Conservation (phyloP, 2,888 invertebrate genomes). For the Cephus rjabovi region DNA sequence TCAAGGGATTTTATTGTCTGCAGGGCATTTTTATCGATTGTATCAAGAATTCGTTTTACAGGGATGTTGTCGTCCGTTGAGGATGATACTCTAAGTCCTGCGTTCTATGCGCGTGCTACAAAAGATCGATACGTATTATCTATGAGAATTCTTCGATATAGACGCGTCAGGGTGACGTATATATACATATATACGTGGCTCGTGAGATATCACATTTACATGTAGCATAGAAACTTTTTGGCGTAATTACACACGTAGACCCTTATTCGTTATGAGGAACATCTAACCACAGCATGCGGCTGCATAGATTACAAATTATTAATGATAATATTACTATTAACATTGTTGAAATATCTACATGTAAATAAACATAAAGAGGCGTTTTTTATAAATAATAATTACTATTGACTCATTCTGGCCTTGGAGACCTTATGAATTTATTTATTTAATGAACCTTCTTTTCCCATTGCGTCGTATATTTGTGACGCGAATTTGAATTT, state of each 20-base stretch:
- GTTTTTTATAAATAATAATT: conserved; percentile 56
- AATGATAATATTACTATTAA: conserved; percentile 51
- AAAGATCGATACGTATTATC: not conserved
- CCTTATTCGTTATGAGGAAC: conserved; percentile 42
- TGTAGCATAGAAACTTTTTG: conserved; percentile 35
- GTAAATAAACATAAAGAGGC: conserved; percentile 61
- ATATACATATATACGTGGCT: conserved; percentile 21
- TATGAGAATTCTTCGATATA: not conserved
- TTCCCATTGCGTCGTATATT: not conserved
- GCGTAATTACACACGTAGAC: conserved; percentile 47
- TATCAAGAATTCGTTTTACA: too few relatives aligned
- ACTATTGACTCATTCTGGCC: conserved; percentile 5
- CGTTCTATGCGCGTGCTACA: not conserved
- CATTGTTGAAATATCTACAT: conserved; percentile 60
- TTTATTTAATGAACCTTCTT: not conserved
- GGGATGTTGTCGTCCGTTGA: too few relatives aligned
- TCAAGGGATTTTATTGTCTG: too few relatives aligned
- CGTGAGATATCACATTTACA: conserved; percentile 13
- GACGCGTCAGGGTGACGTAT: not conserved
- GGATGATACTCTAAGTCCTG: not conserved
- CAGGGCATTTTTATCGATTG: too few relatives aligned
- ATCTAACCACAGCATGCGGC: conserved; percentile 48
- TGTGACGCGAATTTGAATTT: not conserved
- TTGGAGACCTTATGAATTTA: not conserved
- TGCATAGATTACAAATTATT: conserved; percentile 48